phyloP scores from a whole-genome alignment of 1,140 invertebrate species.

The Hylaeus anthracinus region DNA sequence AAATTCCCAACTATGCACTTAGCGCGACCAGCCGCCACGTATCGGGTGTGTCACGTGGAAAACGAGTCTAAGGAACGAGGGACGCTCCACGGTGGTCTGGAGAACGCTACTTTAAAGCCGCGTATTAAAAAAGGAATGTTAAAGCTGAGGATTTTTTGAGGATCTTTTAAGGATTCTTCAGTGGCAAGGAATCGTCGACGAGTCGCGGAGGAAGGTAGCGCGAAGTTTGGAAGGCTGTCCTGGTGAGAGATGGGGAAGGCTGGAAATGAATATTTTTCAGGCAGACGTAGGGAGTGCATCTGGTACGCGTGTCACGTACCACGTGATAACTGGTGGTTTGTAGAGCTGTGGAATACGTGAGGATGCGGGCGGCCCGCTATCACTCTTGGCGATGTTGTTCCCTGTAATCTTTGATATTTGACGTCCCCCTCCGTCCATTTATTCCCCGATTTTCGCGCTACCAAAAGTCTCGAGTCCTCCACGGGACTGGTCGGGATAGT shows the following conservation, averaged over 20 bases:
- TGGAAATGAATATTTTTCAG: slow-evolving; percentile 24
- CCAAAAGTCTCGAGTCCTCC: too few species aligned
- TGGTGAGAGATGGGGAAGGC: not conserved
- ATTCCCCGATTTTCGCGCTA: not conserved
- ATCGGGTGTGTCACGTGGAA: slow-evolving; percentile 43
- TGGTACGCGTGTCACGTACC: slow-evolving; percentile 32
- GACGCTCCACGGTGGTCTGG: not conserved
- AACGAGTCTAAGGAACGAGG: not conserved
- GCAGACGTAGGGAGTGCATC: not conserved
- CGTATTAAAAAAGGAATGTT: too few species aligned
- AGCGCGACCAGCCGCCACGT: slow-evolving; percentile 33
- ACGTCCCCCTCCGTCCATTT: not conserved
- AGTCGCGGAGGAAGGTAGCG: not conserved
- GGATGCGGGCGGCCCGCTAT: not conserved
- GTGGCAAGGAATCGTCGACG: not conserved
- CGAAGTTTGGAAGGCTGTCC: not conserved
- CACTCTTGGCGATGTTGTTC: slow-evolving; percentile 6
- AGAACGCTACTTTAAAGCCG: too few species aligned
- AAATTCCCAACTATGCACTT: slow-evolving; percentile 74
- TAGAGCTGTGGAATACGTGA: not conserved
- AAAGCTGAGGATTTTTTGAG: too few species aligned
- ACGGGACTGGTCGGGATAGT: too few species aligned
- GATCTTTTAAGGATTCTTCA: not conserved
- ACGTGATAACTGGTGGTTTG: slow-evolving; percentile 22
- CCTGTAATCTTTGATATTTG: slow-evolving; percentile 2